These are phyloP conservation scores for Ibycter americanus DNA, from an alignment of 2,797 vertebrate species.

Conservation along the genomic window DNA sequence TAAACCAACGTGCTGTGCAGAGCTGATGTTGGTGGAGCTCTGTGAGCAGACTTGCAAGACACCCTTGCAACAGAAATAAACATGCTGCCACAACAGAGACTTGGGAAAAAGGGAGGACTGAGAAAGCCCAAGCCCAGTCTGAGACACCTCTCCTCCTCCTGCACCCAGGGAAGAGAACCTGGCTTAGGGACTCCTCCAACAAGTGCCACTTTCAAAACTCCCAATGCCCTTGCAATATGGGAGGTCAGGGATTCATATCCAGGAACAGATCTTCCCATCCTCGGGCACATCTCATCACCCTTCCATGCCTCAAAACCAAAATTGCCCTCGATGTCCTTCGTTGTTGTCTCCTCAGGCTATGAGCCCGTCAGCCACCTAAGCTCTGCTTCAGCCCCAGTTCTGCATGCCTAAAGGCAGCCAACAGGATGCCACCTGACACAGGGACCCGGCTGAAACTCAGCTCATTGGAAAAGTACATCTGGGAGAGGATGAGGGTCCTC, in stretches of 20 bases:
- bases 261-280: not conserved
- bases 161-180: not conserved
- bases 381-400: not conserved
- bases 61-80: not conserved
- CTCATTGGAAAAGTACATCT: not conserved
- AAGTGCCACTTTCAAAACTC: not conserved
- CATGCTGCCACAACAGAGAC: accelerated
- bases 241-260: not conserved
- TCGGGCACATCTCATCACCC: not conserved
- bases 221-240: not conserved
- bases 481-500: not conserved
- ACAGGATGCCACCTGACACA: not conserved
- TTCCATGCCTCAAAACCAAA: not conserved
- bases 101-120: not conserved
- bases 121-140: not conserved
- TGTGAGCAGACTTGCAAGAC: not conserved
- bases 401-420: not conserved
- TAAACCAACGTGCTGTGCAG: not conserved
- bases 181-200: not conserved
- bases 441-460: not conserved
- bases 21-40: not conserved
- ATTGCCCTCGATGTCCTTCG: accelerated
- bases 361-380: not conserved
- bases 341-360: not conserved
- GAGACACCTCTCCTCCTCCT: not conserved